These are phyloP conservation scores for Tanytarsus gracilentus DNA, from an alignment of 2,888 invertebrate species.

Conservation along the genomic window DNA sequence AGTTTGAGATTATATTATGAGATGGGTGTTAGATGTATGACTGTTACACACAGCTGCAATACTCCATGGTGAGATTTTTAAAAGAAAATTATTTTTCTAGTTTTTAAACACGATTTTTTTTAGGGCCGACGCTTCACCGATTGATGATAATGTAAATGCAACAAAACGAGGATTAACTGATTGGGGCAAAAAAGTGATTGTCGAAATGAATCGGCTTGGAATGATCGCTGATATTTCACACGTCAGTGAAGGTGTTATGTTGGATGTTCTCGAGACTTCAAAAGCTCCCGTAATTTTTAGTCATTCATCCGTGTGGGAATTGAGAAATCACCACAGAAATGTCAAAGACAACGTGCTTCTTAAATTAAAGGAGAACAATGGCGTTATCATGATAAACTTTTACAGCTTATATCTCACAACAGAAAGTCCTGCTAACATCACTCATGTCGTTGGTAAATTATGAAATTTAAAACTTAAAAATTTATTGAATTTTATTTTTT, in stretches of 20 bases:
- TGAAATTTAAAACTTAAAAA: not conserved
- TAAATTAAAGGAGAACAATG: slow-evolving; percentile 53
- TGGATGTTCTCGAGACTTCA: slow-evolving; percentile 45
- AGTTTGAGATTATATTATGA: slow-evolving; percentile 50
- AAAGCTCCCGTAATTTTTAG: slow-evolving; percentile 54
- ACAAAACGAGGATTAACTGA: slow-evolving; percentile 27
- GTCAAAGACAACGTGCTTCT: slow-evolving; percentile 51
- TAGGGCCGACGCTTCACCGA: slow-evolving; percentile 26
- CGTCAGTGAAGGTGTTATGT: slow-evolving; percentile 51
- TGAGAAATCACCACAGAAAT: slow-evolving; percentile 48
- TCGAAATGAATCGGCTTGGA: slow-evolving; percentile 56
- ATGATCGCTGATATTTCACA: slow-evolving; percentile 55
- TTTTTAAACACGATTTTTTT: not conserved
- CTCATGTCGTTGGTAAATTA: slow-evolving; percentile 56
- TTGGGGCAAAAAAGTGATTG: slow-evolving; percentile 44
- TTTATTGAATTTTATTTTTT: not conserved
- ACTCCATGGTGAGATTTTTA: slow-evolving; percentile 48
- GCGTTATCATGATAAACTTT: slow-evolving; percentile 69
- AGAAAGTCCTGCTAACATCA: slow-evolving; percentile 48
- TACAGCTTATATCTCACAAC: slow-evolving; percentile 50
- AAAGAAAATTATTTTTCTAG: not conserved
- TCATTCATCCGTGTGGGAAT: slow-evolving; percentile 49
- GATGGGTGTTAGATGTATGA: slow-evolving; percentile 52
- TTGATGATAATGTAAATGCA: slow-evolving; percentile 15
- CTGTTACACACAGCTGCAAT: slow-evolving; percentile 53